A percentile compares a stretch with the other conserved stretches of the same genome.
These are phyloP conservation scores for Phymastichus coffea DNA, from an alignment of 1,140 invertebrate species.

Conservation along the genomic window DNA sequence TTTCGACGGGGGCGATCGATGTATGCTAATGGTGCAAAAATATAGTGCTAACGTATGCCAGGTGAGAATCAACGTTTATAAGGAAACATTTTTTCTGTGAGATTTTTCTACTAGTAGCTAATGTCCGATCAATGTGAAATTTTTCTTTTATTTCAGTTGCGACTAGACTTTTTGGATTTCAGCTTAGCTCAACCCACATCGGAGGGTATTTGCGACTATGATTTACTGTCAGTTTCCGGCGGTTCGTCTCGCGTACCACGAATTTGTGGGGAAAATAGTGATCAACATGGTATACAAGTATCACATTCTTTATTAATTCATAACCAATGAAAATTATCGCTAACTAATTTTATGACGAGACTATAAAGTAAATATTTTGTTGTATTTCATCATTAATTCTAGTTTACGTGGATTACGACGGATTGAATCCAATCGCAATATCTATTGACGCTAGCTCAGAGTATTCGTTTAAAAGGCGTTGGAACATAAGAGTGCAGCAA, in stretches of 20 bases:
- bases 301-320: neutral
- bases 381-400: slow-evolving; percentile 22
- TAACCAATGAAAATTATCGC: no score
- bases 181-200: slow-evolving; percentile 70
- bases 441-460: slow-evolving; percentile 64
- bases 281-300: slow-evolving; percentile 66
- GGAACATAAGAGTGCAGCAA: slow-evolving; percentile 76
- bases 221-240: slow-evolving; percentile 70
- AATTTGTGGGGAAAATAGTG: slow-evolving; percentile 79
- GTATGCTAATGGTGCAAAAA: slow-evolving; percentile 68
- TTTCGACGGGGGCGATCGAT: slow-evolving; percentile 67
- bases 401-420: slow-evolving; percentile 77
- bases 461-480: slow-evolving; percentile 64
- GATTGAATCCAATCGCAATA: slow-evolving; percentile 66
- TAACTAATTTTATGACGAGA: no score
- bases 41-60: slow-evolving; percentile 74
- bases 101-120: no score
- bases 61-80: slow-evolving; percentile 52
- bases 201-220: slow-evolving; percentile 70
- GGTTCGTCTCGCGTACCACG: slow-evolving; percentile 64
- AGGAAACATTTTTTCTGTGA: no score
- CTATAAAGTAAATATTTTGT: neutral
- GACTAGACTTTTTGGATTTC: slow-evolving; percentile 76
- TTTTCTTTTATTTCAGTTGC: no score
- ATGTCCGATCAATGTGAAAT: no score